Conservation (phyloP, 2,113 vertebrate genomes). For the Poeciliopsis turrubarensis region DNA sequence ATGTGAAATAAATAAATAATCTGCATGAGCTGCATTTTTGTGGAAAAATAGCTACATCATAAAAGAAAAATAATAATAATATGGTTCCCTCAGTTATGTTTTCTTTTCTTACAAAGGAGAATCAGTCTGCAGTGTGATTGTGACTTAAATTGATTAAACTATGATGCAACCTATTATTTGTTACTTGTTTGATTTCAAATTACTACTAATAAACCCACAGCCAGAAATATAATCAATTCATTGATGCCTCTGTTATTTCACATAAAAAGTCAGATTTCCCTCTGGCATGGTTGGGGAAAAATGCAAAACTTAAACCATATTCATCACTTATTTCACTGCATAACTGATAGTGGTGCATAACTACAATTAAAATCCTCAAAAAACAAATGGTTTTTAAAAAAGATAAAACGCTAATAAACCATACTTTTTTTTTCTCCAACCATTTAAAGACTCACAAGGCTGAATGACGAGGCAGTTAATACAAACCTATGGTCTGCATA, state of each 20-base stretch:
- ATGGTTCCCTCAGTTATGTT: too few relatives aligned
- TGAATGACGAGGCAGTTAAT: slow-evolving; percentile 21
- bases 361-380: too few relatives aligned
- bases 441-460: slow-evolving; percentile 20
- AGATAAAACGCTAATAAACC: neutral
- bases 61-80: too few relatives aligned
- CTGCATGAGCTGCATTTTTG: too few relatives aligned
- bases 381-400: neutral
- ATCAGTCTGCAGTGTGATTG: too few relatives aligned
- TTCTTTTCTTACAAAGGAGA: too few relatives aligned
- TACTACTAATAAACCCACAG: neutral
- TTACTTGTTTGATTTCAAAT: neutral
- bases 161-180: too few relatives aligned
- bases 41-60: too few relatives aligned
- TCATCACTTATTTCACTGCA: neutral
- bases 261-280: slow-evolving; percentile 15
- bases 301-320: slow-evolving; percentile 16
- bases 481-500: slow-evolving; percentile 28
- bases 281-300: neutral
- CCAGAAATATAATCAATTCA: slow-evolving; percentile 11
- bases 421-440: too few relatives aligned
- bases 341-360: neutral
- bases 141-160: too few relatives aligned
- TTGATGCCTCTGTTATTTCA: neutral
- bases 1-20: too few relatives aligned